Conservation (phyloP, 2,888 invertebrate genomes). For the Dryadula phaetusa region DNA sequence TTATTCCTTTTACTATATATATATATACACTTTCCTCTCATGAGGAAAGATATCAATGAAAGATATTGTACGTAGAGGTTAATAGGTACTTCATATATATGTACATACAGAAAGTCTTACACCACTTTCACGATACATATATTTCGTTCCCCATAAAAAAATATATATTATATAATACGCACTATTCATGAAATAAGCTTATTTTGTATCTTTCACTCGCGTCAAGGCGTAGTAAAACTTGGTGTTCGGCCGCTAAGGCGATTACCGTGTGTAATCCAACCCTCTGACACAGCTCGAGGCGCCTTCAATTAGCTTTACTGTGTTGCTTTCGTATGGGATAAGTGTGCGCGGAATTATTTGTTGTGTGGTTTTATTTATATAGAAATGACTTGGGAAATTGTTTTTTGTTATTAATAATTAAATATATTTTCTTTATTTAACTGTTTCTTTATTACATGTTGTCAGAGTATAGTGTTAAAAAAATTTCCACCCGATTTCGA, state of each 20-base stretch:
- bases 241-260: slow-evolving; percentile 65
- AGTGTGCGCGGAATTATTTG: slow-evolving; percentile 6
- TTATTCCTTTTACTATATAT: no score
- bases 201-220: slow-evolving; percentile 32
- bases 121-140: neutral
- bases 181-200: slow-evolving; percentile 38
- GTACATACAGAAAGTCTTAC: neutral
- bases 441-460: no score
- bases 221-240: slow-evolving; percentile 57
- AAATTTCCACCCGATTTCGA: no score
- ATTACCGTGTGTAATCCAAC: slow-evolving; percentile 67
- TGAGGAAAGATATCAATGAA: no score
- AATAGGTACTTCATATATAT: no score
- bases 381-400: no score
- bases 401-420: no score
- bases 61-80: no score
- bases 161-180: slow-evolving; percentile 21
- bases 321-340: slow-evolving; percentile 35
- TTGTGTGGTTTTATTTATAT: neutral
- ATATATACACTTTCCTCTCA: no score
- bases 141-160: neutral
- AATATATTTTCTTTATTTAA: no score
- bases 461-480: no score
- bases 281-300: slow-evolving; percentile 53
- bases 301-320: slow-evolving; percentile 63